Base-by-base conservation (phyloP, 2,113 vertebrate genomes). In the Python bivittatus region DNA sequence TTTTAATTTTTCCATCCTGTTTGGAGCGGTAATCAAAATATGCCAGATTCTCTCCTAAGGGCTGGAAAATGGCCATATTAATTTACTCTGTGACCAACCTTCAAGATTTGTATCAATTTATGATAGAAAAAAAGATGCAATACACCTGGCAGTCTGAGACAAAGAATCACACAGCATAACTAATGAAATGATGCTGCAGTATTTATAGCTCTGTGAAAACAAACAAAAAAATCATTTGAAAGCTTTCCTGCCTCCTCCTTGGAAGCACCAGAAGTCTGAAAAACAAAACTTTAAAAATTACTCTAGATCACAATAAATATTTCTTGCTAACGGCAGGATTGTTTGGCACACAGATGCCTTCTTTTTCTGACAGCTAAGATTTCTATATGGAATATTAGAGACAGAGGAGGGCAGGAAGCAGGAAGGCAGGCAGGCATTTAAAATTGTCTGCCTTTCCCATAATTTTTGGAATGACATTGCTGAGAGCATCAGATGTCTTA, bases 261-360 rank as follows among this genome's bases (percentile, higher is more conserved):
- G 13, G 60, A 58, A 88, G 72, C 20, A 57, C 20, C 20, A 22
- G 20, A 83, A 83, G 10, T 48, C 9, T 92, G 10, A 83, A 20
- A 84, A 48, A 48, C 15, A 64, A 83, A 13, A 9, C 53, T 54
- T 58, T 84, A 42, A 60, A 38, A 72, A 72, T 83, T 88, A 23
- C 22, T 88, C 61, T 27, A 88, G 29, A 92, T 20, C n/a, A 58
- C 27, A 88, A 53, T 52, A 83, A 79, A 89, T 72, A 92, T 60
- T 89, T 87, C 56, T 92, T 88, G 56, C 29, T 60, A 44, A 79
- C 84, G 68, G 84, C 87, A 84, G 42, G 54, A 84, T 60, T 92
- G 91, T 92, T 88, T 88, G 72, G 72, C 56, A 92, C 44, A 92
- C 11, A 6, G 29, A 9, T 53, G n/a, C 29, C 83, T 58, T 29